Evolutionary conservation across 1,140 invertebrate species (phyloP).

Genomic region (Pseudomyrmex cubaensis): DNA sequence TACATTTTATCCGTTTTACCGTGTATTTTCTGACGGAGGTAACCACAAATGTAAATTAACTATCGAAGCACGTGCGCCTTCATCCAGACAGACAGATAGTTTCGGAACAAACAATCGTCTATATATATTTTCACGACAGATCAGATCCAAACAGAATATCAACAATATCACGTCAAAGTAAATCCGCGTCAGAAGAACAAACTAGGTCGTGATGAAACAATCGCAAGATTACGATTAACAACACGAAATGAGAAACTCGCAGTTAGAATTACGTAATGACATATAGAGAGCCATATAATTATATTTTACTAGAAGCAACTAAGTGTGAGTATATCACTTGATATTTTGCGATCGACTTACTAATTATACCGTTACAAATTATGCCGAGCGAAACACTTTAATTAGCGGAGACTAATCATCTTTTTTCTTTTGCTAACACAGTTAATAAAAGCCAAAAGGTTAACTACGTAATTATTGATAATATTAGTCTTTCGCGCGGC

Average conservation of each 20-base stretch:
- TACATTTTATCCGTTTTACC: constrained; percentile 19
- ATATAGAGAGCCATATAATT: too few species aligned
- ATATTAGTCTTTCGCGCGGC: not conserved
- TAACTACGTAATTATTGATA: constrained; percentile 15
- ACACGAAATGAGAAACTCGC: not conserved
- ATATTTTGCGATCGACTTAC: constrained; percentile 12
- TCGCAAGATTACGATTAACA: too few species aligned
- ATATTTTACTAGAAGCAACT: too few species aligned
- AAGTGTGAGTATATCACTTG: too few species aligned
- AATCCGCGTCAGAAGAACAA: constrained; percentile 14
- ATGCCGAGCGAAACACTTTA: not conserved
- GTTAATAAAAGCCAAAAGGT: constrained; percentile 9
- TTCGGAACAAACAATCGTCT: constrained; percentile 5
- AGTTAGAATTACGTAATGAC: not conserved
- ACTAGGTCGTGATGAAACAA: not conserved
- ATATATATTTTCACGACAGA: constrained; percentile 38
- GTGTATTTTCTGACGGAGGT: constrained; percentile 29
- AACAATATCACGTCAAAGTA: not conserved
- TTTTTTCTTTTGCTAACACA: not conserved
- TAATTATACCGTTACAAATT: not conserved
- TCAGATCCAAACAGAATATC: constrained; percentile 21
- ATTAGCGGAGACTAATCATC: not conserved
- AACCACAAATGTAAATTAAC: constrained; percentile 39
- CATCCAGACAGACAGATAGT: not conserved
- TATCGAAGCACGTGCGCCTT: constrained; percentile 2